Percentiles rank a stretch among this genome's conserved stretches.
These are phyloP conservation scores for Liodrosophila aerea DNA, from an alignment of 2,888 invertebrate genomes.

Conservation along the genomic window DNA sequence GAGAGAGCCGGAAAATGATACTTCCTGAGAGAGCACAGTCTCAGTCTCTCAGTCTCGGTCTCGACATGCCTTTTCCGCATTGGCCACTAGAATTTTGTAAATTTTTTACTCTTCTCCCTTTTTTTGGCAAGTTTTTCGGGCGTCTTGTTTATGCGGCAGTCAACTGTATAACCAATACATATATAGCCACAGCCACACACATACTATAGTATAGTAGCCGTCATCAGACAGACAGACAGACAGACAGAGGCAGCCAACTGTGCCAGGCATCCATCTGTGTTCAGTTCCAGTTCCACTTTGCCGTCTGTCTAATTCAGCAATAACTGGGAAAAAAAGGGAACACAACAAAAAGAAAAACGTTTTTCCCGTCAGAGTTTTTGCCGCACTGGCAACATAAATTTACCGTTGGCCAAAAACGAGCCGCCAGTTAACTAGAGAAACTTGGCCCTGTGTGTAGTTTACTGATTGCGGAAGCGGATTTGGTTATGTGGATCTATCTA, in stretches of 20 bases:
- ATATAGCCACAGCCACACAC: slow-evolving; percentile 23
- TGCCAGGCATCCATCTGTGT: slow-evolving; percentile 75
- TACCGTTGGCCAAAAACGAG: slow-evolving; percentile 74
- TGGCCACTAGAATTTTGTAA: slow-evolving; percentile 67
- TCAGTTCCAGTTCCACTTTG: slow-evolving; percentile 66
- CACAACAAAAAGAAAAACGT: slow-evolving; percentile 40
- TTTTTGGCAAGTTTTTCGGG: slow-evolving; percentile 56
- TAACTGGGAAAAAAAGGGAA: slow-evolving; percentile 14
- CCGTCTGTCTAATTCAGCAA: slow-evolving; percentile 74
- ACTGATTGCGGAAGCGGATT: slow-evolving; percentile 76
- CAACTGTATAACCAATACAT: slow-evolving; percentile 58
- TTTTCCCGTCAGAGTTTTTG: slow-evolving; percentile 61
- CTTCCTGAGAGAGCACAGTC: too few relatives aligned
- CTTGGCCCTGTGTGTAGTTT: slow-evolving; percentile 58
- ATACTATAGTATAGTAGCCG: slow-evolving; percentile 7
- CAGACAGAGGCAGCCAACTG: slow-evolving; percentile 67
- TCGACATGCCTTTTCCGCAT: slow-evolving; percentile 67
- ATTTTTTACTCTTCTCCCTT: slow-evolving; percentile 26
- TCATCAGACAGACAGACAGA: slow-evolving; percentile 25
- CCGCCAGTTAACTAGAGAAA: slow-evolving; percentile 69
- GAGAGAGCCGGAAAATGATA: slow-evolving; percentile 69
- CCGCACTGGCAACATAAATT: slow-evolving; percentile 70
- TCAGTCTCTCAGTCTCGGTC: slow-evolving; percentile 34
- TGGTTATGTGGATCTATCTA: slow-evolving; percentile 59
- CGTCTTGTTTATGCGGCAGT: slow-evolving; percentile 71